These are phyloP conservation scores for Triplophysa rosa DNA, from an alignment of 2,113 vertebrate genomes.

Conservation along the genomic window DNA sequence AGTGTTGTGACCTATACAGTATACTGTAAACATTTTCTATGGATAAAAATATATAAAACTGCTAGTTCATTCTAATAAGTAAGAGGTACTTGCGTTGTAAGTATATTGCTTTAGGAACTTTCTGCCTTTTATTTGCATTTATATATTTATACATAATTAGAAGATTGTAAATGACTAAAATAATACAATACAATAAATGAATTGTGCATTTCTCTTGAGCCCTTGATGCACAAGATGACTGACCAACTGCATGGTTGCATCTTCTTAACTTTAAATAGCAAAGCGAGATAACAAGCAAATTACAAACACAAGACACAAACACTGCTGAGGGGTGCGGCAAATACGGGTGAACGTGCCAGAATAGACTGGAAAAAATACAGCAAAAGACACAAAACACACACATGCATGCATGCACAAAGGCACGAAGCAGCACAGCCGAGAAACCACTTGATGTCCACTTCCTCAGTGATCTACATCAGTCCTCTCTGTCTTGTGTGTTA, in stretches of 20 bases:
- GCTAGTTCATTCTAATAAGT: no score
- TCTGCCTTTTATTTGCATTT: no score
- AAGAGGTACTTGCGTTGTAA: no score
- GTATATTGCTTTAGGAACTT: no score
- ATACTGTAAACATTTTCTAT: no score
- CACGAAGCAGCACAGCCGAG: neutral
- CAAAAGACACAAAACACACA: neutral
- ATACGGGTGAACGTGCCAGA: neutral
- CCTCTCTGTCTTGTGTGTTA: neutral
- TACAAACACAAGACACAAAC: neutral
- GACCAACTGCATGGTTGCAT: neutral
- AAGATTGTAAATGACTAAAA: no score
- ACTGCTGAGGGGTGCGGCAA: neutral
- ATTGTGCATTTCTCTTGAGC: neutral
- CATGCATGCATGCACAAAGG: neutral
- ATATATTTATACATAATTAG: no score
- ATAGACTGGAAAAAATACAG: no score
- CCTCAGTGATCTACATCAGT: neutral
- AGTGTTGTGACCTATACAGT: no score
- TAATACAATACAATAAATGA: no score
- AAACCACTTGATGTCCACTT: neutral
- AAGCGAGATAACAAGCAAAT: neutral
- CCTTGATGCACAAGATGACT: neutral
- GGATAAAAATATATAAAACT: no score
- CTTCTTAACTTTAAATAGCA: slow-evolving; percentile 5